Base-by-base conservation (phyloP, 2,113 vertebrate species). In the Oreochromis spilurus region DNA sequence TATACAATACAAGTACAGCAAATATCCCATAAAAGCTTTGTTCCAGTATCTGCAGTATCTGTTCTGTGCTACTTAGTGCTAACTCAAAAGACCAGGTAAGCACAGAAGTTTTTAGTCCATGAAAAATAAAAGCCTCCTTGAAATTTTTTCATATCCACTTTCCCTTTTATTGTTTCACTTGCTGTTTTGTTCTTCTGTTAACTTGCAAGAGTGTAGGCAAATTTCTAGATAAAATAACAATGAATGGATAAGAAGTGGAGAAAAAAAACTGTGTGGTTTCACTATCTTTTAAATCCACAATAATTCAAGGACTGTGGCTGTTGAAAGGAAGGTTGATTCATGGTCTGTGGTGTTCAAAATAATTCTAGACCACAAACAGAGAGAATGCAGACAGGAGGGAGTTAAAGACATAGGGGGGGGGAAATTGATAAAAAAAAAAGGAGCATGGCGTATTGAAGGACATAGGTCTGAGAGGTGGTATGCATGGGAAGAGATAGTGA, bases 391-490 rank as follows among this genome's bases (percentile, higher is more conserved):
- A 75, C 70, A 75, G 67, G 67, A 48, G 36, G 40, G n/a, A 38
- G 21, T 12, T 34, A 24, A 52, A 81, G 40, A 89, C 24, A 43
- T 11, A 3, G 34, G 67, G 9, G 55, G 45, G 60, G 17, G 65
- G 29, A 52, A 9, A 81, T 40, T 24, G 70, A 79, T 45, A 29
- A 77, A 58, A 31, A 57, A 67, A 91, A 91, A 89, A 79, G 54
- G 38, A 58, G 70, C 12, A 65, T 87, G 90, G 87, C 7, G 36
- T 60, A 84, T 31, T 87, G 85, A 88, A 89, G 84, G 84, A 90
- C 87, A 84, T 80, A 36, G 84, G 91, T 89, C 77, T 86, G 83
- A 88, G 90, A 87, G 75, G 88, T 84, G 79, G 83, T 82, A 48
- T 45, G 88, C 84, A 79, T 29, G 43, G 38, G 4, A 72, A 62